Evolutionary conservation across 2,888 invertebrate species (phyloP).

Genomic region (Apamea anceps): DNA sequence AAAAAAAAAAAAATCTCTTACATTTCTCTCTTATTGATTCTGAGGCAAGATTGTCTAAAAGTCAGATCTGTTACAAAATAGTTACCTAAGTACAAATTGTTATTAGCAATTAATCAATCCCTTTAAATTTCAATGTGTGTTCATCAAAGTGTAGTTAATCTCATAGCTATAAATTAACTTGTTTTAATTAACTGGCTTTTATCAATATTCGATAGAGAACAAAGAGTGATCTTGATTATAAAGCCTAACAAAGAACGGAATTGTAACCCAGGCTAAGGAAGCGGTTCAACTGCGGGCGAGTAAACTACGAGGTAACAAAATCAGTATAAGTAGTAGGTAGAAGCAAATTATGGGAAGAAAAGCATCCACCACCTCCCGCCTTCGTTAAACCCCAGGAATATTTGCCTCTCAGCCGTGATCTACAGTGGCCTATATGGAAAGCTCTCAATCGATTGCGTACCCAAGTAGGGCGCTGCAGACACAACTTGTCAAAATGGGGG

Average conservation of each 20-base stretch:
- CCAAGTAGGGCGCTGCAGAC: no score
- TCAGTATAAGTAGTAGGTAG: neutral
- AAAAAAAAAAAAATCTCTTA: no score
- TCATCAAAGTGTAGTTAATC: constrained; percentile 9
- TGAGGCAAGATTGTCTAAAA: neutral
- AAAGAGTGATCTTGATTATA: constrained; percentile 35
- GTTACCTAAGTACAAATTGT: neutral
- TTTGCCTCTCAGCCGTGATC: no score
- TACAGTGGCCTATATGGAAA: no score
- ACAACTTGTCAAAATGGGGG: no score
- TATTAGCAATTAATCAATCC: constrained; percentile 1
- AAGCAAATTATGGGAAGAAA: no score
- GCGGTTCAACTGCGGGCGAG: neutral
- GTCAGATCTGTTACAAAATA: neutral
- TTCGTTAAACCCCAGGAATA: no score
- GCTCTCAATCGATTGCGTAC: no score
- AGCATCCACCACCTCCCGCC: no score
- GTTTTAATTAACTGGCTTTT: constrained; percentile 46
- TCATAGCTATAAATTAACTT: constrained; percentile 24
- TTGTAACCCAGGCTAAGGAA: constrained; percentile 7
- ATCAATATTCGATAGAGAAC: constrained; percentile 50
- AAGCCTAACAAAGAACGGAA: constrained; percentile 35
- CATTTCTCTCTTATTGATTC: no score
- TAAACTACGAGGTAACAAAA: neutral
- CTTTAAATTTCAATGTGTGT: neutral